Evolutionary conservation across 1,140 invertebrate genomes (phyloP), one percentile per base, ranked within the genome.

Genomic region (Drosophila kikkawai): DNA sequence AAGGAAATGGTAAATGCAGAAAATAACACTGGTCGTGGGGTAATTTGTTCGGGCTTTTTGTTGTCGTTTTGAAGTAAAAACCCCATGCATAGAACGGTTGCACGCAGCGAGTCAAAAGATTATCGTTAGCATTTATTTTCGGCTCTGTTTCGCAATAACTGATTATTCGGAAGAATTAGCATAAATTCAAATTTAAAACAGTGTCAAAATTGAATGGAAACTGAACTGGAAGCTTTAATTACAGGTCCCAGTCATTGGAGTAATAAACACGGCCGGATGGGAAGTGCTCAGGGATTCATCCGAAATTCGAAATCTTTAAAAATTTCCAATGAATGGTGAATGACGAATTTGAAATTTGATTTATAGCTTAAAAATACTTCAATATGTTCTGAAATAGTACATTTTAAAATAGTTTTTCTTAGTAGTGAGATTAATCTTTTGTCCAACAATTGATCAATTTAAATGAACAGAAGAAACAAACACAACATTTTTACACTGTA

Each of bases 91-190:
- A 59, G 67, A 71, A 58, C 42, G 15, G n/a, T n/a, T 69, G 44
- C 55, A 44, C 37, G 41, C 51, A 71, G 44, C 57, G 44, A 59
- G 44, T 73, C 57, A 79, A 57, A 69, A 61, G 69, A 44, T 74
- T 74, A 74, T 74, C 45, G 50, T 74, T 34, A 42, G 39, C 12
- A 59, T 73, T 73, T 73, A 73, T 73, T 73, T 73, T 71, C 39
- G 69, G 53, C 15, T n/a, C 59, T 59, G 44, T 73, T 70, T 70
- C 61, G 67, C 53, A n/a, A 71, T 71, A 70, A 53, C 9, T 15
- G 47, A 69, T 69, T 69, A 66, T 63, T 12, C 42, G 1, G 9
- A 34, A 4, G 9, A 26, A 73, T 73, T 73, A 22, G 44, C 69
- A 73, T 73, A 71, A 73, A 55, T 45, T 67, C n/a, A 32, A 41